Base-by-base conservation (phyloP, 2,113 vertebrate species). In the Sphaerodactylus townsendi region DNA sequence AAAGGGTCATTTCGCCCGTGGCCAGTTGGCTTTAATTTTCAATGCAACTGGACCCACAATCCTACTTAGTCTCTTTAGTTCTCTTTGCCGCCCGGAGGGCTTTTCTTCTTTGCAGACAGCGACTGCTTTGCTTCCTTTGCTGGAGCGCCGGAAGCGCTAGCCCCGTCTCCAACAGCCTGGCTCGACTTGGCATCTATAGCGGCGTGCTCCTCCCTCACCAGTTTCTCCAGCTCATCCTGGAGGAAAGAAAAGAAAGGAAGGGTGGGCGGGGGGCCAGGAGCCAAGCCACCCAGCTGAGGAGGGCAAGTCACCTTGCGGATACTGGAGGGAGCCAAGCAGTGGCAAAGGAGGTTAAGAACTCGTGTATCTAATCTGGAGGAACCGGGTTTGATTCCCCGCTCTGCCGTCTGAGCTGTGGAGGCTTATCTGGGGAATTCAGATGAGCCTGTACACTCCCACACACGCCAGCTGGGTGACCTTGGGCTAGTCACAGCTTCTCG, bases 171-270 rank as follows among this genome's bases (percentile, higher is more conserved):
- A 17, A n/a, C 19, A 1, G 33, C 69, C 82, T 0, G 84, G 21
- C 72, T 89, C 0, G 86, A 41, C 46, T 91, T 94, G 71, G 93
- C 93, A 3, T 98, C 97, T 17, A 98, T 98, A 77, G 83, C 79
- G 39, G 95, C 90, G 2, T 98, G 97, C 75, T 98, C 97, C 76
- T 82, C 95, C 86, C 91, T 96, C 87, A 98, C 96, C 83, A 98
- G 59, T 30, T 97, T 97, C 72, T 98, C 96, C 77, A 99, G 94
- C 92, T 98, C 97, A 2, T 85, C 95, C 98, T 98, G 93, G 7
- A 30, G n/a, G 41, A 25, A 35, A 23, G n/a, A 17, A 74, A 48
- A 3, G 28, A 65, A 62, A 41, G 3, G 30, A 7, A 21, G 2
- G 23, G 21, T 3, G 23, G 8, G 69, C 19, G 70, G 53, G 50